Base-by-base conservation (phyloP, 2,888 invertebrate genomes). In the Aleiodes alternator region DNA sequence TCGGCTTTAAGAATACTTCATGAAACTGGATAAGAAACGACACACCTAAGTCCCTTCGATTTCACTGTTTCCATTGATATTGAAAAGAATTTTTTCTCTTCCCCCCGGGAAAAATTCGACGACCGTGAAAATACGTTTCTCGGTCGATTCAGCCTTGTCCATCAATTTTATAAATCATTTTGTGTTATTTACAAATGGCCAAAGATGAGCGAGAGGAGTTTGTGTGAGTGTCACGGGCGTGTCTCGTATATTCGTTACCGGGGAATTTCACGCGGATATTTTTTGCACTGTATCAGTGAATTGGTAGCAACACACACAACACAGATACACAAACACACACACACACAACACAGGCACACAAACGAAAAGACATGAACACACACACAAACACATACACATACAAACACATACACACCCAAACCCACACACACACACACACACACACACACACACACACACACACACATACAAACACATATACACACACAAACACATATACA, bases 11-110 rank as follows among this genome's bases (percentile, higher is more conserved):
- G 50, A 50, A 73, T 69, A 59, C 34, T 34, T 34, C 55, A 68
- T 66, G 50, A 50, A 11, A 11, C 23, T 16, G 51, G 61, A 34
- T 69, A n/a, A 14, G 38, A n/a, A 12, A 51, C 34, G 61, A 53
- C 75, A 66, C 75, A 71, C 75, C 75, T 66, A 75, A 14, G 14
- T 43, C 43, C 61, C 70, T 16, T 55, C 38, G 70, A 75, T 75
- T 75, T 75, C 75, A 71, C 75, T 70, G 56, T 48, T 70, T 75
- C 70, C 64, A 75, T 75, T 56, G 75, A 70, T 64, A 64, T 66
- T 48, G 23, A 48, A 48, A 55, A 53, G 70, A 75, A 70, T 23
- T 23, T 23, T 23, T 2, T 23, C 23, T 75, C 43, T 75, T 75
- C 75, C 29, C 56, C 64, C 43, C 29, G 9, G 55, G 48, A 16